A percentile compares a stretch with the other conserved stretches of the same genome.
Evolutionary conservation across 2,888 invertebrate species (phyloP).

Genomic region (Apocheima hispidaria): DNA sequence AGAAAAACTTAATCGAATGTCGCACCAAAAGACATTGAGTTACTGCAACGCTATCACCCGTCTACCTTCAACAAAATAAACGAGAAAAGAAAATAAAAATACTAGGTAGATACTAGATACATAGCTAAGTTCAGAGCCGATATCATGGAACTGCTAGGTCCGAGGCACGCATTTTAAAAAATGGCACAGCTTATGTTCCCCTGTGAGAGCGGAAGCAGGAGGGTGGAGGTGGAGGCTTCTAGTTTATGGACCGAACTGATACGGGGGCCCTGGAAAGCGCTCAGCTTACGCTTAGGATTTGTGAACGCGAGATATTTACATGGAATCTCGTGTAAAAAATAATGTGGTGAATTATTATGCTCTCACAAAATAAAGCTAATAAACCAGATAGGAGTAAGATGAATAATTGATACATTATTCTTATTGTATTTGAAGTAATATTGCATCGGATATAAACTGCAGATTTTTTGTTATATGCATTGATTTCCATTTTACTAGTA

Average conservation of each 20-base stretch:
- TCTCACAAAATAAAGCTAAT: conserved; percentile 14
- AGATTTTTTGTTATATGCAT: no score
- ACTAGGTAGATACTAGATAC: background rate
- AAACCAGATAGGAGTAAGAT: no score
- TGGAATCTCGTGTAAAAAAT: conserved; percentile 62
- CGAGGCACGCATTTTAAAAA: conserved; percentile 81
- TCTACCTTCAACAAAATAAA: conserved; percentile 57
- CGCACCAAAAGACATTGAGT: conserved; percentile 59
- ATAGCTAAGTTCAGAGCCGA: conserved; percentile 62
- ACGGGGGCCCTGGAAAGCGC: conserved; percentile 80
- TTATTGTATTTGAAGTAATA: no score
- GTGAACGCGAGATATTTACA: conserved; percentile 77
- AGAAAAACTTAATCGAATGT: conserved; percentile 58
- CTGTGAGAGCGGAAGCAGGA: conserved; percentile 67
- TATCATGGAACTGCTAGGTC: conserved; percentile 70
- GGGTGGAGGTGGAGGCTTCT: conserved; percentile 58
- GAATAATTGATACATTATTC: no score
- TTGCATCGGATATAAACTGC: no score
- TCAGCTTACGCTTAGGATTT: conserved; percentile 80
- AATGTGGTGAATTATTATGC: conserved; percentile 42
- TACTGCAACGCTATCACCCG: conserved; percentile 59
- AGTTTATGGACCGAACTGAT: conserved; percentile 84
- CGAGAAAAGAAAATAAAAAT: conserved; percentile 70
- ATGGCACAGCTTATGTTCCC: conserved; percentile 77
- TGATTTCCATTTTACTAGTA: no score